These are phyloP conservation scores for Diachasma alloeum DNA, from an alignment of 1,140 invertebrate genomes.

Conservation along the genomic window DNA sequence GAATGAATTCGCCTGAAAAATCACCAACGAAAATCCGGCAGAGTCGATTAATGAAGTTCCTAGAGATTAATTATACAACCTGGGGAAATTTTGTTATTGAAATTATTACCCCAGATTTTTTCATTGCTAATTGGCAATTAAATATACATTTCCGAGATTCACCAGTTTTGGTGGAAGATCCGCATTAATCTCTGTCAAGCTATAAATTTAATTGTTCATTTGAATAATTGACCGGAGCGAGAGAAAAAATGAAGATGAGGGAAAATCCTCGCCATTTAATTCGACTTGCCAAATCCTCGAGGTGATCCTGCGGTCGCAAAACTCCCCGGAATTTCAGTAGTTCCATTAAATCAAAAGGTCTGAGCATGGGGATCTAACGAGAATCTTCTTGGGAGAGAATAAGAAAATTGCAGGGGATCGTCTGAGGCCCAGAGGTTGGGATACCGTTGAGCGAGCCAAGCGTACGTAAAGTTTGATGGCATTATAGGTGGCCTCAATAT, in stretches of 20 bases:
- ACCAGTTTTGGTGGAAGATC: background rate
- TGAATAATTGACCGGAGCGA: background rate
- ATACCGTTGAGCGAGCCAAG: background rate
- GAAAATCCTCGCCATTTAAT: background rate
- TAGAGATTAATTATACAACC: background rate
- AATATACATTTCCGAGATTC: background rate
- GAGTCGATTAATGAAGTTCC: background rate
- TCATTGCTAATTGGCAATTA: background rate
- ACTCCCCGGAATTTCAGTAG: background rate
- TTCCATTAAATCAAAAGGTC: background rate
- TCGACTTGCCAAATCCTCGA: background rate
- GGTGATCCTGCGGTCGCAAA: background rate
- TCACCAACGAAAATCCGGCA: background rate
- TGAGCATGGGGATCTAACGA: background rate
- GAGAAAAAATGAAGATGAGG: background rate
- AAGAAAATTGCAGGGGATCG: background rate
- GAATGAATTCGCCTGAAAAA: background rate
- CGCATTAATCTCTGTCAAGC: background rate
- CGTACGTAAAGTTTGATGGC: constrained; percentile 32
- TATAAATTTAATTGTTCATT: constrained; percentile 4
- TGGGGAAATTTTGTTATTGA: background rate
- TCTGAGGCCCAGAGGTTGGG: background rate
- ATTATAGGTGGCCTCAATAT: constrained; percentile 30
- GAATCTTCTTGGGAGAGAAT: background rate
- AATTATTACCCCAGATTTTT: background rate